Conservation (phyloP, 2,113 vertebrate species). For the Eudorcas thomsonii region DNA sequence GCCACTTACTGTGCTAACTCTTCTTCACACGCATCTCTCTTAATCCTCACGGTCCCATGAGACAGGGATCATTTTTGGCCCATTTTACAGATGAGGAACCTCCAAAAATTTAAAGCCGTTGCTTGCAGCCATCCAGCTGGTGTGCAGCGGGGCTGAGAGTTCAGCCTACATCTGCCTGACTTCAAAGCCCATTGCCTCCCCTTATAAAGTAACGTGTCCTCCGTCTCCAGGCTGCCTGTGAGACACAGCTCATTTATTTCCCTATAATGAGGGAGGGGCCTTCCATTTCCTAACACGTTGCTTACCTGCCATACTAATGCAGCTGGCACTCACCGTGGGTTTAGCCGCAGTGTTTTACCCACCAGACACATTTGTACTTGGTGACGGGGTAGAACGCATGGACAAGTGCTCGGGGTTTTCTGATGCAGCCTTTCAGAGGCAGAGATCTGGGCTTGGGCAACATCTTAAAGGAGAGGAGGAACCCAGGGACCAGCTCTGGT, state of each 20-base stretch:
- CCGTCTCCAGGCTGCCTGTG: accelerated
- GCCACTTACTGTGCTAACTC: too few species aligned
- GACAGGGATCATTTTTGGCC: neutral
- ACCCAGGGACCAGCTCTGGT: neutral
- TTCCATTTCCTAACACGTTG: slow-evolving; percentile 25
- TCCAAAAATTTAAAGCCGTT: neutral
- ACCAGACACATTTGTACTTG: slow-evolving; percentile 45
- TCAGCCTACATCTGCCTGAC: neutral
- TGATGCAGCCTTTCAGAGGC: neutral
- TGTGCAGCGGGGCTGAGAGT: neutral
- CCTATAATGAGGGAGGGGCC: slow-evolving; percentile 32
- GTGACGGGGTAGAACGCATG: neutral
- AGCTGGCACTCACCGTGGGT: neutral
- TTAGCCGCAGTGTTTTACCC: neutral
- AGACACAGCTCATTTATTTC: slow-evolving; percentile 49
- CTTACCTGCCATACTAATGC: slow-evolving; percentile 24
- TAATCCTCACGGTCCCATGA: neutral
- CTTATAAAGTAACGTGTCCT: neutral
- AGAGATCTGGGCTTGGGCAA: neutral
- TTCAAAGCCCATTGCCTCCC: neutral
- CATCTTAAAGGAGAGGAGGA: neutral
- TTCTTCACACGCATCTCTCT: neutral
- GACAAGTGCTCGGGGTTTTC: slow-evolving; percentile 20
- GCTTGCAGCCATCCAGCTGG: neutral
- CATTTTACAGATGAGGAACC: neutral